Percentiles rank a stretch among this genome's conserved stretches.
Evolutionary conservation across 1,140 invertebrate species (phyloP).

Genomic region (Mamestra configurata): DNA sequence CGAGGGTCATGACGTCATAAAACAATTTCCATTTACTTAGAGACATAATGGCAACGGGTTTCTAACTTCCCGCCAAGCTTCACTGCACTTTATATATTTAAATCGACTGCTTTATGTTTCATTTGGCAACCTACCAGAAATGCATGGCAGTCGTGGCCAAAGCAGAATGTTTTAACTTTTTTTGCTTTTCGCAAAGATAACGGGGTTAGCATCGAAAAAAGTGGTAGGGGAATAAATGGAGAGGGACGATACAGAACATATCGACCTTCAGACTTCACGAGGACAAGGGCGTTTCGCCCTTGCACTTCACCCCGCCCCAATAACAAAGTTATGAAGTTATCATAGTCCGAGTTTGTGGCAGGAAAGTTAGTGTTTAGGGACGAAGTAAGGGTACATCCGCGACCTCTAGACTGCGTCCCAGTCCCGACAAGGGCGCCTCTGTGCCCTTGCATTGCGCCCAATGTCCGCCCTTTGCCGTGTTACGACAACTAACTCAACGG

Average conservation of each 20-base stretch:
- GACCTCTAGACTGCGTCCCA: constrained; percentile 81
- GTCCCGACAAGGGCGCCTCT: constrained; percentile 69
- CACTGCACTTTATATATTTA: constrained; percentile 41
- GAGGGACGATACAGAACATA: constrained; percentile 49
- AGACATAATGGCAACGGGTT: constrained; percentile 23
- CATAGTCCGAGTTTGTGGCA: constrained; percentile 50
- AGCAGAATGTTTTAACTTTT: neutral
- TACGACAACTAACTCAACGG: constrained; percentile 13
- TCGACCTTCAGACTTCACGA: constrained; percentile 57
- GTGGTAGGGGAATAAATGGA: constrained; percentile 40
- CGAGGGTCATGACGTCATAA: constrained; percentile 14
- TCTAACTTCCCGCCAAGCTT: constrained; percentile 23
- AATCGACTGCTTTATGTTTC: constrained; percentile 40
- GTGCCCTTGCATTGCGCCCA: constrained; percentile 76
- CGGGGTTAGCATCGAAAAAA: constrained; percentile 10
- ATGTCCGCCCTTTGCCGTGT: constrained; percentile 72
- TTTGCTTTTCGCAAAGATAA: constrained; percentile 3
- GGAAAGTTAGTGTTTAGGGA: constrained; percentile 63
- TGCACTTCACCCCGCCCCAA: constrained; percentile 54
- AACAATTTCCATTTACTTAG: constrained; percentile 30
- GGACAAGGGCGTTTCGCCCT: constrained; percentile 57
- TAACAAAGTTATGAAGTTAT: constrained; percentile 59
- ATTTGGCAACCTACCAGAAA: constrained; percentile 46
- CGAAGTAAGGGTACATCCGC: constrained; percentile 74
- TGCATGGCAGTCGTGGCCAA: neutral